These are phyloP conservation scores for Delichon dasypus DNA, from an alignment of 2,797 vertebrate genomes.

Conservation along the genomic window DNA sequence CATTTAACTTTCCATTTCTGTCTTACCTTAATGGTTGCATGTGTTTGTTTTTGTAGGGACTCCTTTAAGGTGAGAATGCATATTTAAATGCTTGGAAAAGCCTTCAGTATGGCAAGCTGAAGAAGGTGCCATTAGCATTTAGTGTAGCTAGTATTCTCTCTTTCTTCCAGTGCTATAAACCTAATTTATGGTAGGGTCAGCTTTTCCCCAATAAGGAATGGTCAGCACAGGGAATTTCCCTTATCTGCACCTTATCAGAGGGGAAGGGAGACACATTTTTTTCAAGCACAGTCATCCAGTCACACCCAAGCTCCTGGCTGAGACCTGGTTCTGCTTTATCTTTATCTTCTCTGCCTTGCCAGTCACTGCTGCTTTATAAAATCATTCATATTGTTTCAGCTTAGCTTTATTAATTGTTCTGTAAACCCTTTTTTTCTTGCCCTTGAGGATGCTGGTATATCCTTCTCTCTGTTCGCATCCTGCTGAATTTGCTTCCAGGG, in stretches of 20 bases:
- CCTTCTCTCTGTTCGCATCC: background rate
- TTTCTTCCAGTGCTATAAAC: background rate
- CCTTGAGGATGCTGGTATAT: background rate
- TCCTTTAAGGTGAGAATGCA: background rate
- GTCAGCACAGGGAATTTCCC: background rate
- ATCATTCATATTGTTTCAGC: background rate
- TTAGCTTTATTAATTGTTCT: background rate
- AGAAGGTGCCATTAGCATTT: background rate
- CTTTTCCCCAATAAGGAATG: background rate
- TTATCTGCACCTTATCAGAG: constrained; percentile 4
- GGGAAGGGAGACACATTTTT: background rate
- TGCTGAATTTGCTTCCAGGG: background rate
- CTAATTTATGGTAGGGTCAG: background rate
- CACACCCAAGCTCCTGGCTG: background rate
- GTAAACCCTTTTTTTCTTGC: background rate
- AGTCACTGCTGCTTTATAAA: background rate
- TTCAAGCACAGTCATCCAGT: background rate
- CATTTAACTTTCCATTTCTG: background rate
- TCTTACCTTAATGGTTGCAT: background rate
- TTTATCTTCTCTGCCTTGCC: background rate
- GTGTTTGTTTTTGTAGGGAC: background rate
- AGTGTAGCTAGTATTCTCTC: background rate
- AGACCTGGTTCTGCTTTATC: background rate
- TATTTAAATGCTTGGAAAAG: background rate
- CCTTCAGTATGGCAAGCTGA: background rate